Evolutionary conservation across 1,140 invertebrate species (phyloP), one percentile per base, ranked within the genome.

Genomic region (Drosophila triauraria): DNA sequence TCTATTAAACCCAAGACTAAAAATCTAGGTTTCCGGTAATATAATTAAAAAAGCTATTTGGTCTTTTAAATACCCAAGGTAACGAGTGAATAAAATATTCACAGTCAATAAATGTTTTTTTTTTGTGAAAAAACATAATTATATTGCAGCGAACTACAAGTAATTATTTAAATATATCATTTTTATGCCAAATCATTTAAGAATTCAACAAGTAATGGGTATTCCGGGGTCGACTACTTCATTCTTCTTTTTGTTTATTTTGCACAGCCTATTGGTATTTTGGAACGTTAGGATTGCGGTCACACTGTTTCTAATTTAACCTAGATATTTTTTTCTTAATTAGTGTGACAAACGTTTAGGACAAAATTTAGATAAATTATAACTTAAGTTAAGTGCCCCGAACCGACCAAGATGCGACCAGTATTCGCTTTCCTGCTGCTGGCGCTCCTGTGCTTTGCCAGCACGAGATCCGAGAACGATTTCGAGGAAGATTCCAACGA

Each of bases 401-500:
- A 53, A 38, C 62, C 63, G 64, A 60, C 50, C 65, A 77, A 78
- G 25, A 88, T 88, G 85, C 67, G 85, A 63, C 85, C 85, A 77
- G 71, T 90, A 38, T 77, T 76, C 63, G 78, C 81, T 43, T 85
- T 91, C 43, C 51, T 90, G 47, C 63, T 90, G 42, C 68, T 90
- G 67, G 78, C 81, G 43, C 63, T 90, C 3, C 32, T 90, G 7
- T 90, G 85, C 47, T 76, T 65, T 63, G 86, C 32, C 65, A 82
- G 56, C 44, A 46, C 79, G 8, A 81, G 40, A 30, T 43, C 86
- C 61, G 20, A 80, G 59, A 46, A 38, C 54, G 42, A 80, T 35
- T 65, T 62, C 32, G 51, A 75, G 68, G 83, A 87, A 40, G 85
- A 71, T n/a, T 70, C 72, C 48, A 75, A 79, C 42, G 97, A 98